Percentiles rank a stretch among this genome's conserved stretches.
Conservation (phyloP, 2,888 invertebrate genomes). For the Calameuta pallipes region DNA sequence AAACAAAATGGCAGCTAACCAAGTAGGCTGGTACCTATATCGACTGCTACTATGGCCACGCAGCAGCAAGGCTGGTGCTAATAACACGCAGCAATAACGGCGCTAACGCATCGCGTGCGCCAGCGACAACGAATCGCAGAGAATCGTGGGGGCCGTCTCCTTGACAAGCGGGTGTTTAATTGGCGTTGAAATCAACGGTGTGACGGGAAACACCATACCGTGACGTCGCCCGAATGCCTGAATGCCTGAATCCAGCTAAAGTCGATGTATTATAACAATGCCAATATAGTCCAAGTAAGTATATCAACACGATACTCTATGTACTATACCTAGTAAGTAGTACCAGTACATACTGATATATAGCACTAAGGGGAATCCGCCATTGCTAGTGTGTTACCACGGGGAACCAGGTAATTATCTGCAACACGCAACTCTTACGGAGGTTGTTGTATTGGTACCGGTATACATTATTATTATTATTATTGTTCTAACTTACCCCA, state of each 20-base stretch:
- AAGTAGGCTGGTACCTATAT: not conserved
- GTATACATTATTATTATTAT: not conserved
- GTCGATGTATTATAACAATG: not conserved
- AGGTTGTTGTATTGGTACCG: not conserved
- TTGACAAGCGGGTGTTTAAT: conserved; percentile 67
- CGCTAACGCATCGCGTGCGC: conserved; percentile 61
- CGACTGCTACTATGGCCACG: not conserved
- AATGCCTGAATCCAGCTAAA: conserved; percentile 55
- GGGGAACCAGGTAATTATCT: conserved; percentile 62
- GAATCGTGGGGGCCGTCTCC: conserved; percentile 58
- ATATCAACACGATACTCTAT: not conserved
- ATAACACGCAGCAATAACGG: conserved; percentile 57
- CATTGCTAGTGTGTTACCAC: conserved; percentile 56
- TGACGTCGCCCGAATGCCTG: conserved; percentile 60
- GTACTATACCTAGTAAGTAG: not conserved
- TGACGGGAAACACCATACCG: conserved; percentile 63
- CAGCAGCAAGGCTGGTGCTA: conserved; percentile 37
- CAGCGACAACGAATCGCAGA: conserved; percentile 59
- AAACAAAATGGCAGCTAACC: not conserved
- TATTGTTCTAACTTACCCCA: conserved; percentile 14
- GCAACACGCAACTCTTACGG: conserved; percentile 56
- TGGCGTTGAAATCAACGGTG: conserved; percentile 67
- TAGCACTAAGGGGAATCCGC: conserved; percentile 46
- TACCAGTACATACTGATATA: not conserved
- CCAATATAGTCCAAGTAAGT: not conserved